Evolutionary conservation across 2,113 vertebrate species (phyloP).

Genomic region (Desmodus rotundus): DNA sequence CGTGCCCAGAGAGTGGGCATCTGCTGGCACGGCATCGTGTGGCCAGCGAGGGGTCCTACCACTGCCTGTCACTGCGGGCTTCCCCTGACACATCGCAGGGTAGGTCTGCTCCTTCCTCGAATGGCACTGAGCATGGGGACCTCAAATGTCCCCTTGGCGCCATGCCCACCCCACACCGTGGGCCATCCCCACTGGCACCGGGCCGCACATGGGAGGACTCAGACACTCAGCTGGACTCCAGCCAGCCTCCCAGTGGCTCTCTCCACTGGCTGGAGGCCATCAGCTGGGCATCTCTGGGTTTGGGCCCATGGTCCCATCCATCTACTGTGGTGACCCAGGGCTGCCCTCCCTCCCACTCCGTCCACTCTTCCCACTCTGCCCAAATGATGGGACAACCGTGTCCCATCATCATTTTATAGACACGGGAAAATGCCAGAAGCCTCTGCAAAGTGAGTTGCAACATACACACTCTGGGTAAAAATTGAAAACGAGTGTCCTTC

Average conservation of each 20-base stretch:
- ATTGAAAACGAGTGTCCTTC: not conserved
- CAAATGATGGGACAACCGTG: not conserved
- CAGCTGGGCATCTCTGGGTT: slow-evolving; percentile 35
- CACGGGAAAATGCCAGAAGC: not conserved
- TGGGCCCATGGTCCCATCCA: not conserved
- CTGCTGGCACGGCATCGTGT: not conserved
- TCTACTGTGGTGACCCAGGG: rapidly evolving
- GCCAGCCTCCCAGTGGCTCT: slow-evolving; percentile 55
- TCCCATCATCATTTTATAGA: not conserved
- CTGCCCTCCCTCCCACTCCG: not conserved
- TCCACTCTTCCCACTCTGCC: not conserved
- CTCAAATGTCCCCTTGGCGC: slow-evolving; percentile 67
- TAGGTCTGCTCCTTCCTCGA: not conserved
- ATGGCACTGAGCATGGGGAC: not conserved
- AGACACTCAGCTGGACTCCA: slow-evolving; percentile 54
- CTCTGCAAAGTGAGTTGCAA: not conserved
- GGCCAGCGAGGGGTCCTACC: not conserved
- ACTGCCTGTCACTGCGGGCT: not conserved
- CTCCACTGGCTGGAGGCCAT: slow-evolving; percentile 48
- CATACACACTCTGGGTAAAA: not conserved
- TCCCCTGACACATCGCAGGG: not conserved
- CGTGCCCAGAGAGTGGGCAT: slow-evolving; percentile 66
- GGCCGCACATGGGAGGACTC: slow-evolving; percentile 36
- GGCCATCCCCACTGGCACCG: slow-evolving; percentile 61
- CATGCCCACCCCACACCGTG: not conserved